A percentile compares a stretch with the other conserved stretches of the same genome.
phyloP scores from a whole-genome alignment of 2,888 invertebrate genomes.

The Chrysomela aeneicollis region DNA sequence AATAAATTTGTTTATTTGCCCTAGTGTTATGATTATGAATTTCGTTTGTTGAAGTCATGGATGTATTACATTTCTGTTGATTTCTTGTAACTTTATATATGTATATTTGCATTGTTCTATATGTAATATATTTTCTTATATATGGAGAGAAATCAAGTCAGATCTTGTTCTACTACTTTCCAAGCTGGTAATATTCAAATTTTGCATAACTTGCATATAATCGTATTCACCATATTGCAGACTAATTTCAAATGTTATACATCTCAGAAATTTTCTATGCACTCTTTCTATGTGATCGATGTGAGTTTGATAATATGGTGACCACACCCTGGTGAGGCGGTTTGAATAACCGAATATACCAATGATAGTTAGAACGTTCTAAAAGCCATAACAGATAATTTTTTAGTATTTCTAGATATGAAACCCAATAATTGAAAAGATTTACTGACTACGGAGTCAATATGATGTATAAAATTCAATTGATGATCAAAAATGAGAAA shows the following conservation, averaged over 20 bases:
- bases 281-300: slow-evolving; percentile 5
- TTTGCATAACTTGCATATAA: slow-evolving; percentile 4
- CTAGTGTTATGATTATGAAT: too few relatives aligned
- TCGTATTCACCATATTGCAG: background rate
- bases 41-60: too few relatives aligned
- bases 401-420: slow-evolving; percentile 10
- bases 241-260: slow-evolving; percentile 6
- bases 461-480: too few relatives aligned
- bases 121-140: too few relatives aligned
- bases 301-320: slow-evolving; percentile 11
- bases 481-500: too few relatives aligned
- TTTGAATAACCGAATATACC: background rate
- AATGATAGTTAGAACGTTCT: slow-evolving; percentile 8
- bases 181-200: slow-evolving; percentile 8
- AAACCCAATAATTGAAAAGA: slow-evolving; percentile 3
- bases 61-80: too few relatives aligned
- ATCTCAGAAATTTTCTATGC: slow-evolving; percentile 7
- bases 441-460: slow-evolving; percentile 7
- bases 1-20: too few relatives aligned
- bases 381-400: background rate
- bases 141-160: slow-evolving; percentile 7
- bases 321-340: slow-evolving; percentile 8
- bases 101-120: too few relatives aligned
- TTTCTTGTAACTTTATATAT: too few relatives aligned
- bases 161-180: slow-evolving; percentile 12